phyloP scores from a whole-genome alignment of 1,140 invertebrate species.

The Geopemphigus sp. region DNA sequence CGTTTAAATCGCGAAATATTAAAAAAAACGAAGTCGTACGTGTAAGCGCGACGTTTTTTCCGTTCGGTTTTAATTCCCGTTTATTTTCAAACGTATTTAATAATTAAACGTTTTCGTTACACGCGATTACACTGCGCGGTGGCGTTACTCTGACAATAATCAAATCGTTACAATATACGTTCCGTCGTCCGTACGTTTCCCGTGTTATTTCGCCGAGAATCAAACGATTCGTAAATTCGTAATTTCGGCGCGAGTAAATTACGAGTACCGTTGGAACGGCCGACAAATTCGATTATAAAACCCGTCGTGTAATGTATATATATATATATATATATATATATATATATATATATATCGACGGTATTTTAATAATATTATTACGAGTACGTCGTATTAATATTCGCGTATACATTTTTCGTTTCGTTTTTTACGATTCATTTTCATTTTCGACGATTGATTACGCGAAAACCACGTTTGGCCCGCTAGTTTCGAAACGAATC shows the following conservation, averaged over 20 bases:
- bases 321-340: background rate
- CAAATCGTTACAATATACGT: background rate
- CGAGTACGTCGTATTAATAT: background rate
- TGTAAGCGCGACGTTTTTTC: background rate
- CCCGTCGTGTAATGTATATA: background rate
- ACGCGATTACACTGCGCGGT: too few species aligned
- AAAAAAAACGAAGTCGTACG: background rate
- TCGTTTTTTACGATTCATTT: background rate
- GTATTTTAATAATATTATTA: background rate
- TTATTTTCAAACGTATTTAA: background rate
- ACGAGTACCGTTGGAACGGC: background rate
- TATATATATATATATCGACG: background rate
- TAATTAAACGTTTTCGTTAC: background rate
- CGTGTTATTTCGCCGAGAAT: background rate
- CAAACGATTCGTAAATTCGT: background rate
- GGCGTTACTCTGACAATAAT: background rate
- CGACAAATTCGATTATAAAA: constrained; percentile 5
- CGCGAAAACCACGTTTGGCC: too few species aligned
- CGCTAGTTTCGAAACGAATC: background rate
- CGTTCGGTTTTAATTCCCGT: background rate
- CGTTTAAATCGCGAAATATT: background rate
- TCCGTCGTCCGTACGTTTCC: background rate
- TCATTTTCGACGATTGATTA: background rate
- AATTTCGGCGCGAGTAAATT: background rate
- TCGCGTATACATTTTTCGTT: background rate